These are phyloP conservation scores for Drosophila peninsularis DNA, from an alignment of 2,888 invertebrate genomes.

Conservation along the genomic window DNA sequence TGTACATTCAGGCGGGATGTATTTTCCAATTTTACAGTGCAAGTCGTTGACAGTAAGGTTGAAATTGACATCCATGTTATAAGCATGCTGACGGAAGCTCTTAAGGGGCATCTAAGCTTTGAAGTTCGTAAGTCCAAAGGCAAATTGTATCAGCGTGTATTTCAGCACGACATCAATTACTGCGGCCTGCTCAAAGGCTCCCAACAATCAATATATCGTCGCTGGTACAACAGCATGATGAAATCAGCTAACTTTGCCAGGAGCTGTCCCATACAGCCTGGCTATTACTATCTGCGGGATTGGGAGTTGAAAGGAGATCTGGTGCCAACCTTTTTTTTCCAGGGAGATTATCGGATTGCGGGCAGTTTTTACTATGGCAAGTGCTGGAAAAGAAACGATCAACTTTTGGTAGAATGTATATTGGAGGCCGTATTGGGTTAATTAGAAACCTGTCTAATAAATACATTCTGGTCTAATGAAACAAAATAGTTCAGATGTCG, in stretches of 20 bases:
- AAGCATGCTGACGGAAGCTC: conserved; percentile 21
- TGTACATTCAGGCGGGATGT: conserved; percentile 40
- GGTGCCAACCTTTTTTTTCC: conserved; percentile 57
- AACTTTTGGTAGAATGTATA: conserved; percentile 1
- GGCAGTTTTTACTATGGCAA: conserved; percentile 59
- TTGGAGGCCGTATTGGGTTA: neutral
- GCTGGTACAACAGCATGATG: conserved; percentile 54
- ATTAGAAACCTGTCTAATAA: neutral
- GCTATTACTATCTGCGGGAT: conserved; percentile 55
- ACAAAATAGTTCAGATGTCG: too few relatives aligned
- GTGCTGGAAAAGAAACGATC: conserved; percentile 17
- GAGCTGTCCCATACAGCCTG: conserved; percentile 54
- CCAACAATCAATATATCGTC: conserved; percentile 55
- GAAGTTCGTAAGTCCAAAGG: conserved; percentile 52
- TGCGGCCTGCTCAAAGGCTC: conserved; percentile 48
- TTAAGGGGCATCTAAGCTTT: conserved; percentile 60
- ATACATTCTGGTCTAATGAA: too few relatives aligned
- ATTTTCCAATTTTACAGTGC: conserved; percentile 60
- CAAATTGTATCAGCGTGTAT: conserved; percentile 56
- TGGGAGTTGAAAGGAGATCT: conserved; percentile 52
- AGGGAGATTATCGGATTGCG: conserved; percentile 64
- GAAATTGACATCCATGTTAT: conserved; percentile 43
- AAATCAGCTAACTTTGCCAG: conserved; percentile 59
- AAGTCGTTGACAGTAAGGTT: conserved; percentile 38
- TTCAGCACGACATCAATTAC: conserved; percentile 63